Evolutionary conservation across 2,888 invertebrate species (phyloP).

Genomic region (Priocnemis perturbator): DNA sequence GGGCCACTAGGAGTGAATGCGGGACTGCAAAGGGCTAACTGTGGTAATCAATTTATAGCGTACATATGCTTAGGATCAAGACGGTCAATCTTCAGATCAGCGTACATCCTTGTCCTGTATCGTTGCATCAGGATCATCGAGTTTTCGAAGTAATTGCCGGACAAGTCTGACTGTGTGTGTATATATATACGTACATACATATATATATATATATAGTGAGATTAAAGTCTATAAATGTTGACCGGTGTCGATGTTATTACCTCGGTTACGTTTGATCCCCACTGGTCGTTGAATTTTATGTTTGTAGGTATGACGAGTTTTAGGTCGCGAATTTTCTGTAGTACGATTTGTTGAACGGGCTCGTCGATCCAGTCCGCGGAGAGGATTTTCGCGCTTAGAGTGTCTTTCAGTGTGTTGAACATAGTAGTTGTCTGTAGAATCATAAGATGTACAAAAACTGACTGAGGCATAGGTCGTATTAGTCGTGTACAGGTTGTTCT

Average conservation of each 20-base stretch:
- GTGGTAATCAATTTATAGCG: constrained; percentile 19
- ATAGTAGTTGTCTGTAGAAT: constrained; percentile 42
- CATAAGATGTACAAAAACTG: background rate
- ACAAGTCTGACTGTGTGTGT: constrained; percentile 45
- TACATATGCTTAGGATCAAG: constrained; percentile 55
- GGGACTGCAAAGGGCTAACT: too few relatives aligned
- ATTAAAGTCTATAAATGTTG: too few relatives aligned
- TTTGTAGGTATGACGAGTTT: constrained; percentile 45
- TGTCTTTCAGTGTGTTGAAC: constrained; percentile 53
- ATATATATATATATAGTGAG: constrained; percentile 10
- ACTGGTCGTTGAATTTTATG: background rate
- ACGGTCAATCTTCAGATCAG: constrained; percentile 40
- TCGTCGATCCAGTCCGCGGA: constrained; percentile 43
- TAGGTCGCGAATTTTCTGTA: constrained; percentile 51
- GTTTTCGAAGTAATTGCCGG: constrained; percentile 56
- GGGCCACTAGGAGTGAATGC: too few relatives aligned
- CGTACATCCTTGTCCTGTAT: constrained; percentile 56
- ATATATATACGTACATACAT: too few relatives aligned
- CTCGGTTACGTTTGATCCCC: too few relatives aligned
- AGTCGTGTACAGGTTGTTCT: too few relatives aligned
- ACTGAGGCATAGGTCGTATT: background rate
- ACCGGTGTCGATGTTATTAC: too few relatives aligned
- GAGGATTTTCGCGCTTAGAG: constrained; percentile 42
- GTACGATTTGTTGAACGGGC: constrained; percentile 34
- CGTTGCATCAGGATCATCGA: constrained; percentile 53